Percentiles rank a stretch among this genome's conserved stretches.
Conservation (phyloP, 2,113 vertebrate species). For the Tricholaema leucomelas region DNA sequence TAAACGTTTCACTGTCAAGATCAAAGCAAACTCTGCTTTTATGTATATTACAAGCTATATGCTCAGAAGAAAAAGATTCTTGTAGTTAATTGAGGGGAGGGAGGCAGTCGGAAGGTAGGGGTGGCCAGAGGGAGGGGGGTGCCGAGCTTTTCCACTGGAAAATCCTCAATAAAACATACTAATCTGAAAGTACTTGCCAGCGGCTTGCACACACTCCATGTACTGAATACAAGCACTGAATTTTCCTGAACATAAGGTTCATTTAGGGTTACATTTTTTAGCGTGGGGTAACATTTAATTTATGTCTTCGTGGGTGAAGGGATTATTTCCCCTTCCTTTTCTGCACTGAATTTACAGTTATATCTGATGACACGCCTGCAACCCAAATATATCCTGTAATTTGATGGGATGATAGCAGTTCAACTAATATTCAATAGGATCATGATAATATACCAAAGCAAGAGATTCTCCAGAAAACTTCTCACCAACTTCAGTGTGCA, state of each 20-base stretch:
- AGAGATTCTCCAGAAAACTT: constrained; percentile 43
- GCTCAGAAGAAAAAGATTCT: constrained; percentile 64
- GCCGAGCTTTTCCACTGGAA: constrained; percentile 16
- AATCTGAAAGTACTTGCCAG: constrained; percentile 11
- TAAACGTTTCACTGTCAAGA: constrained; percentile 79
- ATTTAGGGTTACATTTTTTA: constrained; percentile 23
- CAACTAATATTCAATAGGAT: constrained; percentile 41
- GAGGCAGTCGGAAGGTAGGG: background rate
- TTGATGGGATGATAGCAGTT: constrained; percentile 49
- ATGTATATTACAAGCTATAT: constrained; percentile 71
- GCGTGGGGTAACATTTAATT: background rate
- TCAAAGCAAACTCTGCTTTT: constrained; percentile 80
- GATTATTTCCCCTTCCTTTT: constrained; percentile 27
- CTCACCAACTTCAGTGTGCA: background rate
- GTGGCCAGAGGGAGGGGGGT: background rate
- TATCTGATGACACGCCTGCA: constrained; percentile 54
- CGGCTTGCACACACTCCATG: background rate
- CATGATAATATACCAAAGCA: constrained; percentile 29
- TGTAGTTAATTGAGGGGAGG: constrained; percentile 52
- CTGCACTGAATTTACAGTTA: constrained; percentile 44
- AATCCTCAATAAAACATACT: constrained; percentile 15
- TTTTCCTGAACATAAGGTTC: background rate
- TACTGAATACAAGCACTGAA: background rate
- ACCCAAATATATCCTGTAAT: constrained; percentile 63
- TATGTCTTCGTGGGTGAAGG: constrained; percentile 38